Percentiles rank a stretch among this genome's conserved stretches.
phyloP scores from a whole-genome alignment of 2,797 vertebrate species.

The Erpetoichthys calabaricus region DNA sequence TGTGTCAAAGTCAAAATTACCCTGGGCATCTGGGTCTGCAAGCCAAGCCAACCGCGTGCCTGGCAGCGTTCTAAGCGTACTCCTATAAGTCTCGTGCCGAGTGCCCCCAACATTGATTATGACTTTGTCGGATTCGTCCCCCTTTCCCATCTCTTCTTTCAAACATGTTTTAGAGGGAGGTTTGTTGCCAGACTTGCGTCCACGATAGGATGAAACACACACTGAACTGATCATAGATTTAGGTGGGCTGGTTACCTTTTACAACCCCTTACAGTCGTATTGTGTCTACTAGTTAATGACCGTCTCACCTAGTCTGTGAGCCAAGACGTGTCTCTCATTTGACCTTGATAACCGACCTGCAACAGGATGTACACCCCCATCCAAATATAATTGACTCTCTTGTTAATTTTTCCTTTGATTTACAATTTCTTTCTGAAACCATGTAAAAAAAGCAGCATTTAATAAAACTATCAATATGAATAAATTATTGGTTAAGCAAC shows the following conservation, averaged over 20 bases:
- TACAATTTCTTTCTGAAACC: no score
- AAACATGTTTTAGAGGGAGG: constrained; percentile 96
- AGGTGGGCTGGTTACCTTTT: constrained; percentile 39
- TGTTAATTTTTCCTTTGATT: no score
- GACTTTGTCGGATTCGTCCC: constrained; percentile 89
- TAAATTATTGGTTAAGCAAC: no score
- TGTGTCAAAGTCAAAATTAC: constrained; percentile 49
- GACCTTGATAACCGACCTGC: no score
- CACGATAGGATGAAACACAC: constrained; percentile 97
- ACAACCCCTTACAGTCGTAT: constrained; percentile 32
- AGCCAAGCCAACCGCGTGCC: constrained; percentile 90
- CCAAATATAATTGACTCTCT: no score
- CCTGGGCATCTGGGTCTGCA: constrained; percentile 65
- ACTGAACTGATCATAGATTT: constrained; percentile 98
- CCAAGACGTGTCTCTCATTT: no score
- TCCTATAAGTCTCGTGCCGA: constrained; percentile 92
- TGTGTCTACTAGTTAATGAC: no score
- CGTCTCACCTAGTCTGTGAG: no score
- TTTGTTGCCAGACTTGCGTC: constrained; percentile 96
- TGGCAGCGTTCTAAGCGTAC: constrained; percentile 83
- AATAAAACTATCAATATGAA: no score
- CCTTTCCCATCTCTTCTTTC: constrained; percentile 89
- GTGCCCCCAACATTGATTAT: constrained; percentile 92
- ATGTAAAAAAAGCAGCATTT: no score
- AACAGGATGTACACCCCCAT: no score